phyloP scores from a whole-genome alignment of 2,888 invertebrate species.

The Hirtodrosophila duncani region DNA sequence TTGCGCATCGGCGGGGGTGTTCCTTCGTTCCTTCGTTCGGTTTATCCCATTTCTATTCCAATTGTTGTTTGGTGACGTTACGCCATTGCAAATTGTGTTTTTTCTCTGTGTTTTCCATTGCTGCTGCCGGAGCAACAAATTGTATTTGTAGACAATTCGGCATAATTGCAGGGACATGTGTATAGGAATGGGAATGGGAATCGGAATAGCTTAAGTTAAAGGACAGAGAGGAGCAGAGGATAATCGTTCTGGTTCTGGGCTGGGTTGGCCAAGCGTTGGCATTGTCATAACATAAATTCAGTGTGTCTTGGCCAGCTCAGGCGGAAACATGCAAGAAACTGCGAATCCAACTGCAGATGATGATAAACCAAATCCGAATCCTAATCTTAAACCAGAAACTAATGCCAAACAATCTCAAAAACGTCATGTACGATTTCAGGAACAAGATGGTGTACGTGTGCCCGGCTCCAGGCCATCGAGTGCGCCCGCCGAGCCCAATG shows the following conservation, averaged over 20 bases:
- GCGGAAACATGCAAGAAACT: conserved; percentile 45
- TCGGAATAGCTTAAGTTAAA: too few relatives aligned
- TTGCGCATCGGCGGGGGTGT: conserved; percentile 18
- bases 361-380: conserved; percentile 1
- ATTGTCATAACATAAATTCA: conserved; percentile 21
- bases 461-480: conserved; percentile 77
- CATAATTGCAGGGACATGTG: conserved; percentile 62
- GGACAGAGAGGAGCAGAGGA: conserved; percentile 8
- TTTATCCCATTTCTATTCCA: conserved; percentile 21
- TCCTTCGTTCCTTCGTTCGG: background rate
- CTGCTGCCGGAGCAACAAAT: conserved; percentile 35
- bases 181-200: conserved; percentile 1
- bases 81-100: conserved; percentile 35
- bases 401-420: conserved; percentile 37
- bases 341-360: conserved; percentile 2
- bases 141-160: conserved; percentile 70
- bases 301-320: conserved; percentile 32
- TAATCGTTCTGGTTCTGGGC: too few relatives aligned
- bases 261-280: conserved; percentile 5
- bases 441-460: conserved; percentile 72
- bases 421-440: conserved; percentile 73
- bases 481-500: conserved; percentile 77
- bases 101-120: too few relatives aligned
- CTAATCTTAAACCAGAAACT: conserved; percentile 9
- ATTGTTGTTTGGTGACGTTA: conserved; percentile 16